phyloP scores from a whole-genome alignment of 2,797 vertebrate genomes.

The Danio jaintianensis region DNA sequence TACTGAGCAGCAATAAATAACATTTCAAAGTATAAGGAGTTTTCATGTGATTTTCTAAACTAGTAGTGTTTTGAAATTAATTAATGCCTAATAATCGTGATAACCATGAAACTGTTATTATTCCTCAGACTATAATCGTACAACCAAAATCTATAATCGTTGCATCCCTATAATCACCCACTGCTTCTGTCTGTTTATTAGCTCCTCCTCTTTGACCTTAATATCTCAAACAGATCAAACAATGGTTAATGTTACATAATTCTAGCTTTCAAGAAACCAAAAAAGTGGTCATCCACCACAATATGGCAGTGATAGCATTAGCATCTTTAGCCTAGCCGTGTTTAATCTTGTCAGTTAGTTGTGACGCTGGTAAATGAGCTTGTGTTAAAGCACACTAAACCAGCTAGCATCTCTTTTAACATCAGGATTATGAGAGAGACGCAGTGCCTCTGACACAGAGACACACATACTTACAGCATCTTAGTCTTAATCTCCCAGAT shows the following conservation, averaged over 20 bases:
- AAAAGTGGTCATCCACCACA: not conserved
- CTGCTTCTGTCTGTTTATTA: not conserved
- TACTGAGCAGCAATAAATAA: no score
- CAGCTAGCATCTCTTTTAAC: conserved; percentile 43
- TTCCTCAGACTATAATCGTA: no score
- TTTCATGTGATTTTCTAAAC: no score
- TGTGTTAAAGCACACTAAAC: conserved; percentile 29
- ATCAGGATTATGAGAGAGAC: conserved; percentile 41
- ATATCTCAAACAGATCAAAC: not conserved
- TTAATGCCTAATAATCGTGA: no score
- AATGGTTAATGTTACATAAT: not conserved
- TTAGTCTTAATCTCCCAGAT: conserved; percentile 52
- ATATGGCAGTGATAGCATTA: not conserved
- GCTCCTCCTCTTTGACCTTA: not conserved
- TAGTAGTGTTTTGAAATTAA: no score
- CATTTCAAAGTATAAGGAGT: no score
- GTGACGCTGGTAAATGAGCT: conserved; percentile 24
- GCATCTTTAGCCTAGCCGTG: not conserved
- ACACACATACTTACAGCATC: conserved; percentile 52
- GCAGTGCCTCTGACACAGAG: conserved; percentile 36
- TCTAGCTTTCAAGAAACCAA: not conserved
- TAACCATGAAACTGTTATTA: no score
- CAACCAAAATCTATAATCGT: no score
- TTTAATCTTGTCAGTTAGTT: conserved; percentile 33
- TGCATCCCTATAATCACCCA: no score